Evolutionary conservation across 2,113 vertebrate species (phyloP).

Genomic region (Nyctibius bracteatus): DNA sequence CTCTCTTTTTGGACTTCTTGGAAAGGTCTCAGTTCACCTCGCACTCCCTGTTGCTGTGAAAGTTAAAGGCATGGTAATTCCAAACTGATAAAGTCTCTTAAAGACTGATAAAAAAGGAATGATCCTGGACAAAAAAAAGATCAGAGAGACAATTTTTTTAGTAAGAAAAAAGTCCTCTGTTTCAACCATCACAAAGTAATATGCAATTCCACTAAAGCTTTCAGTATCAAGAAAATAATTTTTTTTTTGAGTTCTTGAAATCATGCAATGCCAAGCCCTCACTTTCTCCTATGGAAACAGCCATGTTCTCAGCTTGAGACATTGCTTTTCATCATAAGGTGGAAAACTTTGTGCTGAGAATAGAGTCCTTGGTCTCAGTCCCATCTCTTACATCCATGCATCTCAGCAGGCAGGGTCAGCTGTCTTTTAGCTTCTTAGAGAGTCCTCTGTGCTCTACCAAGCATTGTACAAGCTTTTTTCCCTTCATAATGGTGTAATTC

Average conservation of each 20-base stretch:
- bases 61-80: neutral
- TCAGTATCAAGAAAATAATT: neutral
- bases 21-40: neutral
- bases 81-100: neutral
- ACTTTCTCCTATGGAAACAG: neutral
- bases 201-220: neutral
- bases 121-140: neutral
- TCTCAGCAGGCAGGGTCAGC: neutral
- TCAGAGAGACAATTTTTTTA: neutral
- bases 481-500: neutral
- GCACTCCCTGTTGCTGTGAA: neutral
- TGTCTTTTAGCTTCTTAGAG: neutral
- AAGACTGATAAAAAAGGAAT: neutral
- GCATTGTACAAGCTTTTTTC: neutral
- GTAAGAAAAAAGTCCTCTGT: neutral
- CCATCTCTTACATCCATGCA: neutral
- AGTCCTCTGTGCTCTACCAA: neutral
- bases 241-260: neutral
- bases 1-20: neutral
- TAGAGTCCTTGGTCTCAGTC: neutral
- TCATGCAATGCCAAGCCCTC: neutral
- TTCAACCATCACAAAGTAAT: neutral
- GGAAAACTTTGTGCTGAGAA: neutral
- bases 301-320: neutral
- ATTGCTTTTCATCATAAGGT: neutral